Evolutionary conservation across 2,797 vertebrate genomes (phyloP), one percentile per base, ranked within the genome.

Genomic region (Enteromius mattozi): DNA sequence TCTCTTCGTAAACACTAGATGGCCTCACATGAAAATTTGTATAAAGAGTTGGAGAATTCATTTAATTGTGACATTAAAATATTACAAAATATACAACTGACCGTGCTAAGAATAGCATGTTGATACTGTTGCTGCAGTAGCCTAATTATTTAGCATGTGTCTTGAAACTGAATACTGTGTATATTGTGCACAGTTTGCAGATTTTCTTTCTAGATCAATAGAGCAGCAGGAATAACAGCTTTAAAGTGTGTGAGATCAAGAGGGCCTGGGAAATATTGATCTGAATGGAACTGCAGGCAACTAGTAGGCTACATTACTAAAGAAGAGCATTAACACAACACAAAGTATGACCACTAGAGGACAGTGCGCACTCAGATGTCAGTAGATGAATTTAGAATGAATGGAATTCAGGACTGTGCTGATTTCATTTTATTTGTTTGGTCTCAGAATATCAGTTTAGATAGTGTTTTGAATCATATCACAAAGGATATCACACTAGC

Each of bases 251-350:
- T 37, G 47, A 76, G 35, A 75, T 56, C 56, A 71, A 49, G 13
- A 79, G 68, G 51, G 51, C 66, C 54, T 84, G 83, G 66, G 68
- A 84, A 78, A 35, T 71, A 84, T 79, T 79, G 66, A 78, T 84
- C 69, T 74, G 16, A 66, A 30, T 35, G n/a, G 27, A 49, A 71
- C 19, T 65, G 27, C 40, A 17, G 30, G 21, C 27, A 75, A 40
- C 17, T 30, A 14, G 24, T 8, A 45, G 42, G 42, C 42, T 45
- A 19, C 7, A 24, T 35, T 24, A 27, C 8, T 35, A 27, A 35
- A 19, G 0, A 42, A 70, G 33, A 6, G 37, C 14, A 21, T 33
- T 80, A 66, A 33, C 65, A 84, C 27, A 9, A 42, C 27, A 27
- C 27, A 27, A 27, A 27, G 27, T 33, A 14, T 10, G 17, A 24